Percentiles rank a stretch among this genome's conserved stretches.
phyloP scores from a whole-genome alignment of 1,140 invertebrate species.

The Hypothenemus hampei region DNA sequence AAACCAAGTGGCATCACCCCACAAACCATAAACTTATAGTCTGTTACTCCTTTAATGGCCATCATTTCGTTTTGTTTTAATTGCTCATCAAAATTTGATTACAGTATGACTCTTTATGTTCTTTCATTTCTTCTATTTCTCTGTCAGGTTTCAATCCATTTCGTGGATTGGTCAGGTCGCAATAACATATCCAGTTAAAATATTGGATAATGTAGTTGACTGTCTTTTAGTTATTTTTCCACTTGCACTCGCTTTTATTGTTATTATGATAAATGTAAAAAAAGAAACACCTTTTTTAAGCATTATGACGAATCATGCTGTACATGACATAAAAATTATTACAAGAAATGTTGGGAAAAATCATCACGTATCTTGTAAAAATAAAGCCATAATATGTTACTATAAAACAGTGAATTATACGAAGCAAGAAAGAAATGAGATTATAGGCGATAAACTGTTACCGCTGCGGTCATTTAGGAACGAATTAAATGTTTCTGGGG shows the following conservation, averaged over 20 bases:
- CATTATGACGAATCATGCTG: neutral
- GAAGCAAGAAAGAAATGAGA: conserved; percentile 19
- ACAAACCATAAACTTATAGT: conserved; percentile 40
- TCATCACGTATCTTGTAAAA: conserved; percentile 23
- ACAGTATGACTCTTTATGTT: conserved; percentile 36
- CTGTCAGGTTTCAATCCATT: conserved; percentile 25
- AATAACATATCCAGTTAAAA: neutral
- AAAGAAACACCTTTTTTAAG: neutral
- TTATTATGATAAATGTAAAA: neutral
- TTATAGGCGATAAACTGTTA: conserved; percentile 29
- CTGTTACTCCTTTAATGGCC: conserved; percentile 38
- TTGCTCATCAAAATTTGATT: conserved; percentile 44
- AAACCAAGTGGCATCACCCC: conserved; percentile 24
- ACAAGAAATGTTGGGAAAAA: conserved; percentile 20
- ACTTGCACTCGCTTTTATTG: neutral
- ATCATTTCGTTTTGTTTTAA: conserved; percentile 43
- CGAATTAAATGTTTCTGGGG: conserved; percentile 27
- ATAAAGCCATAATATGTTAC: conserved; percentile 23
- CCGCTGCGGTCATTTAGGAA: conserved; percentile 25
- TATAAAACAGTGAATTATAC: conserved; percentile 27
- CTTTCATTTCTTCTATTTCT: conserved; percentile 26
- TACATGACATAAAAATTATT: conserved; percentile 9
- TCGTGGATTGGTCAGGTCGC: neutral
- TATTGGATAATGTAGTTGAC: neutral
- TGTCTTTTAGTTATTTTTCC: neutral